These are phyloP conservation scores for Synanthedon formicaeformis DNA, from an alignment of 2,888 invertebrate genomes.

Conservation along the genomic window DNA sequence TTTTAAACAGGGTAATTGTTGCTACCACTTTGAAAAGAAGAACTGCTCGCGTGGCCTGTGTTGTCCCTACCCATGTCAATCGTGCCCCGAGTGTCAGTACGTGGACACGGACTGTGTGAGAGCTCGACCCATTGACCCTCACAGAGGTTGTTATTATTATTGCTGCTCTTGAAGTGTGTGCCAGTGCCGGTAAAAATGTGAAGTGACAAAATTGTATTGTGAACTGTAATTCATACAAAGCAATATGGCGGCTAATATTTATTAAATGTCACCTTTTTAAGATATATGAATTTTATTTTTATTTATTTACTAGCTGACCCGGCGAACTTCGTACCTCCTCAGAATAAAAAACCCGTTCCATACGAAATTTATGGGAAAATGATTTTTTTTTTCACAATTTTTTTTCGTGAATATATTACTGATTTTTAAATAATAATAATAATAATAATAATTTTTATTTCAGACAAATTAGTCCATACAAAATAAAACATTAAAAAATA, in stretches of 20 bases:
- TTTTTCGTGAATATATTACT: too few relatives aligned
- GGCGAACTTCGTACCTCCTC: too few relatives aligned
- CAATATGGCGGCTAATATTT: conserved; percentile 35
- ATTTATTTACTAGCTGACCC: neutral
- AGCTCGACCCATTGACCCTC: conserved; percentile 13
- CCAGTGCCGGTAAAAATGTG: conserved; percentile 3
- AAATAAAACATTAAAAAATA: too few relatives aligned
- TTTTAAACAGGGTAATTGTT: conserved; percentile 44
- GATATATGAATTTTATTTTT: neutral
- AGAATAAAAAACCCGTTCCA: too few relatives aligned
- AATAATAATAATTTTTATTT: too few relatives aligned
- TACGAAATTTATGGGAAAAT: too few relatives aligned
- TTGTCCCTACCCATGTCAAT: conserved; percentile 5
- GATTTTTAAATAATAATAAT: too few relatives aligned
- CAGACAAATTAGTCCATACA: too few relatives aligned
- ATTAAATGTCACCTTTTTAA: conserved; percentile 2
- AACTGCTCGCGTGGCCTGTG: conserved; percentile 10
- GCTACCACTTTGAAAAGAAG: conserved; percentile 42
- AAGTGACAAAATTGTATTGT: conserved; percentile 4
- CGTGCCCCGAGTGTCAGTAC: conserved; percentile 22
- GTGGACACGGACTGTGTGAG: conserved; percentile 18
- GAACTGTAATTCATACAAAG: conserved; percentile 11
- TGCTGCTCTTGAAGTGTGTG: conserved; percentile 6
- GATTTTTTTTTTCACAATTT: too few relatives aligned
- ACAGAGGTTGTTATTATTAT: conserved; percentile 23